Evolutionary conservation across 1,140 invertebrate genomes (phyloP).

Genomic region (Eumeta japonica): DNA sequence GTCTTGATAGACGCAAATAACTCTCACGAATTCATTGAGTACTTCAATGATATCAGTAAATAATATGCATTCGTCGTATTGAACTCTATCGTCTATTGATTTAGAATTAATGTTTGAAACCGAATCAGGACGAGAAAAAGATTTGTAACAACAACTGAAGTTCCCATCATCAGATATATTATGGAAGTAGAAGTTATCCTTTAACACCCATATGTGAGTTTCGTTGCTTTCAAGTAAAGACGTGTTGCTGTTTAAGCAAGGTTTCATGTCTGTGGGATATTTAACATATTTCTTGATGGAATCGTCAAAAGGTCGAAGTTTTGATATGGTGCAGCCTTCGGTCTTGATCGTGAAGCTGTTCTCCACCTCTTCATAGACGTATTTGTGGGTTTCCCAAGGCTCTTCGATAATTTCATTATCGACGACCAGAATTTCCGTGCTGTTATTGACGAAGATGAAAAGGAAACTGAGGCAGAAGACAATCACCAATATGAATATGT

Average conservation of each 20-base stretch:
- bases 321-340: constrained; percentile 76
- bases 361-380: constrained; percentile 9
- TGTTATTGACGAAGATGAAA: constrained; percentile 30
- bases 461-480: constrained; percentile 31
- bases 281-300: constrained; percentile 49
- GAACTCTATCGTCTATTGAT: constrained; percentile 42
- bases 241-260: constrained; percentile 30
- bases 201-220: constrained; percentile 59
- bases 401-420: constrained; percentile 18
- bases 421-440: constrained; percentile 22
- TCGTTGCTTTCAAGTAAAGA: constrained; percentile 65
- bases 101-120: constrained; percentile 31
- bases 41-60: constrained; percentile 47
- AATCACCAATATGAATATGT: constrained; percentile 28
- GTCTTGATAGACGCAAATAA: constrained; percentile 58
- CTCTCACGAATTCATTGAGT: constrained; percentile 63
- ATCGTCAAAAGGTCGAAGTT: constrained; percentile 69
- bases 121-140: constrained; percentile 59
- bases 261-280: constrained; percentile 33
- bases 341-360: constrained; percentile 65
- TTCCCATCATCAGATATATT: constrained; percentile 47
- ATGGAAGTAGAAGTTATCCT: constrained; percentile 54
- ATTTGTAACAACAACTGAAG: constrained; percentile 63
- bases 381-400: background rate
- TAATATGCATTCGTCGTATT: constrained; percentile 41